Conservation (phyloP, 2,797 vertebrate genomes). For the Oceanodroma leucorhoa region DNA sequence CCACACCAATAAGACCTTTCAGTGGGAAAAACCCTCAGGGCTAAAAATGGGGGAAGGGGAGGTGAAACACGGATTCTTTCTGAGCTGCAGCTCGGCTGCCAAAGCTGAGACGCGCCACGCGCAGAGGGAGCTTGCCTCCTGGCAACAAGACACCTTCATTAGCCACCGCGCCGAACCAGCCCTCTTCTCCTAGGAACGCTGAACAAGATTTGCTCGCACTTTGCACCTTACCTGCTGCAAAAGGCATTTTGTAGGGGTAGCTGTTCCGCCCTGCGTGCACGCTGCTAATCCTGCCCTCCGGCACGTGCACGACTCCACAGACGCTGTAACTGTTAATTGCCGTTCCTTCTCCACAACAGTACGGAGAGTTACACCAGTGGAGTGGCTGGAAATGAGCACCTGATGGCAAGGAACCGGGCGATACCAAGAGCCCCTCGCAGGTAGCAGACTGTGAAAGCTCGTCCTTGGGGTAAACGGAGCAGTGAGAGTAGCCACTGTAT, state of each 20-base stretch:
- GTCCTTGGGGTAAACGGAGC: conserved; percentile 79
- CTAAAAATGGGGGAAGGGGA: not conserved
- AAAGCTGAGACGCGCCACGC: not conserved
- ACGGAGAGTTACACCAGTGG: conserved; percentile 87
- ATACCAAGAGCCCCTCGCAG: conserved; percentile 83
- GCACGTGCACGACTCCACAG: conserved; percentile 84
- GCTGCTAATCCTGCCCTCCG: conserved; percentile 82
- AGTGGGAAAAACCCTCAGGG: not conserved
- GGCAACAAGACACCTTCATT: not conserved
- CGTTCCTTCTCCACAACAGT: conserved; percentile 87
- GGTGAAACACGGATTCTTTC: not conserved
- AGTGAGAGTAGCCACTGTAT: conserved; percentile 77
- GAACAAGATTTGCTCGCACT: fast-evolving
- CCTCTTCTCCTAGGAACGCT: not conserved
- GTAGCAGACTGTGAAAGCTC: conserved; percentile 74
- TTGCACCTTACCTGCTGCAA: conserved; percentile 86
- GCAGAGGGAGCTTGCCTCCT: not conserved
- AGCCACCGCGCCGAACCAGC: not conserved
- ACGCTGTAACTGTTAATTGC: conserved; percentile 81
- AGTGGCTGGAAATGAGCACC: conserved; percentile 85
- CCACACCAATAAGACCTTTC: not conserved
- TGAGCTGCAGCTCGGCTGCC: not conserved
- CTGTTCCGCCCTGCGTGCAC: conserved; percentile 80
- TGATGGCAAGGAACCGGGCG: conserved; percentile 80
- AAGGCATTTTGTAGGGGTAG: conserved; percentile 87